Percentiles rank a stretch among this genome's conserved stretches.
These are phyloP conservation scores for Cervus canadensis DNA, from an alignment of 2,113 vertebrate genomes.

Conservation along the genomic window DNA sequence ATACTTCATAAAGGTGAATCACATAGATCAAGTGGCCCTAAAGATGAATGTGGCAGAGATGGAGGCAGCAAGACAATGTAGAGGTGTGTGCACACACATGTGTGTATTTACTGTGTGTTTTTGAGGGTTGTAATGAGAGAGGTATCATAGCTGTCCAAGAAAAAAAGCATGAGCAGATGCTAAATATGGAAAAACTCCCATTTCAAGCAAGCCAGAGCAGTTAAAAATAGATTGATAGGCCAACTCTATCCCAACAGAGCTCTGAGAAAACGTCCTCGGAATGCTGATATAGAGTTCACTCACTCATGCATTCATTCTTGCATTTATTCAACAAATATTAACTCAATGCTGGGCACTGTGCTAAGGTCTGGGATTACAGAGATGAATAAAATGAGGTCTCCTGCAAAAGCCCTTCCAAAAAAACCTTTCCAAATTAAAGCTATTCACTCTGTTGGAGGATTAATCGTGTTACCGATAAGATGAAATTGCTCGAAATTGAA, in stretches of 20 bases:
- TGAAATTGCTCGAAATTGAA: constrained; percentile 48
- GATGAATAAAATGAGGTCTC: constrained; percentile 6
- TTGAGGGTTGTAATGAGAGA: not conserved
- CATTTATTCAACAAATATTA: constrained; percentile 14
- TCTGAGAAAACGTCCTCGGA: constrained; percentile 14
- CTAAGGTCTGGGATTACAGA: not conserved
- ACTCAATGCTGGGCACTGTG: not conserved
- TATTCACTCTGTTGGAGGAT: constrained; percentile 29
- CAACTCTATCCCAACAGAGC: constrained; percentile 22
- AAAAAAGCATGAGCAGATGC: constrained; percentile 55
- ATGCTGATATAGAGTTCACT: constrained; percentile 2
- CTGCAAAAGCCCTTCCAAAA: not conserved
- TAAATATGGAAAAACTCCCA: constrained; percentile 57
- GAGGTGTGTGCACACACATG: not conserved
- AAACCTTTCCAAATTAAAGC: constrained; percentile 42
- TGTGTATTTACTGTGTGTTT: not conserved
- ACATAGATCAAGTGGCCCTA: not conserved
- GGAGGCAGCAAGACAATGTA: not conserved
- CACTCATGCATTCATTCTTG: not conserved
- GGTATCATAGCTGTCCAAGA: constrained; percentile 30
- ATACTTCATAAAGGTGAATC: not conserved
- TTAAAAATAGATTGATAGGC: constrained; percentile 60
- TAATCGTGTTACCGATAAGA: constrained; percentile 38
- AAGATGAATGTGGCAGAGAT: not conserved
- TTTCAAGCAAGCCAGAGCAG: constrained; percentile 43